A percentile compares a stretch with the other conserved stretches of the same genome.
Evolutionary conservation across 2,888 invertebrate species (phyloP).

Genomic region (Epiperipatus broadwayi): DNA sequence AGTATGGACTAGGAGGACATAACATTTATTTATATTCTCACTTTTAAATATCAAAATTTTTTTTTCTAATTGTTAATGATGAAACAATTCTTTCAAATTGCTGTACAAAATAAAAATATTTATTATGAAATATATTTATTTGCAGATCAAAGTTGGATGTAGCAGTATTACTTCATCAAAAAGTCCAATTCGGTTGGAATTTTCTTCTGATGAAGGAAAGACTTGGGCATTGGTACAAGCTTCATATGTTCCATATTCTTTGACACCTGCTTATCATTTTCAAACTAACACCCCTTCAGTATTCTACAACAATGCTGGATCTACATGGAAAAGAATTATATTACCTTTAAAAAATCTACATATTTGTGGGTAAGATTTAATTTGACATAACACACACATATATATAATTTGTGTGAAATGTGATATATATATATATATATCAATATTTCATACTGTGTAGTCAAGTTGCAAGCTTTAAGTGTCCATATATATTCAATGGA

Average conservation of each 20-base stretch:
- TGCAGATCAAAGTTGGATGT: constrained; percentile 31
- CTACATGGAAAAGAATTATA: constrained; percentile 26
- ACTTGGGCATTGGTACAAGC: constrained; percentile 26
- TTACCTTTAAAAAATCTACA: constrained; percentile 26
- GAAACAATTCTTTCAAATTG: too few species aligned
- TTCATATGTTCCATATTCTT: constrained; percentile 22
- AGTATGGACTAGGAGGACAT: too few species aligned
- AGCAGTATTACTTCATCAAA: constrained; percentile 22
- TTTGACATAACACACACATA: too few species aligned
- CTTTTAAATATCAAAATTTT: too few species aligned
- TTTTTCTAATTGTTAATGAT: too few species aligned
- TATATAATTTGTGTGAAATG: too few species aligned
- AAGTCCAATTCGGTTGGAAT: constrained; percentile 28
- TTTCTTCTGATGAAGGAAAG: constrained; percentile 27
- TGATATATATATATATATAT: too few species aligned
- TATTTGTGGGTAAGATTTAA: constrained; percentile 28
- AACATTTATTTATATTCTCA: too few species aligned
- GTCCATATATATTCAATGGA: too few species aligned
- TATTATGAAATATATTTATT: neutral
- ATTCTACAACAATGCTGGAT: constrained; percentile 26
- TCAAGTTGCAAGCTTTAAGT: too few species aligned
- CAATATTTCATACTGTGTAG: too few species aligned
- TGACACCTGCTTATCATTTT: constrained; percentile 23
- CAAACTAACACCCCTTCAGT: constrained; percentile 23
- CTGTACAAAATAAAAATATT: too few species aligned